These are phyloP conservation scores for Protomyctophum bolini DNA, from an alignment of 2,113 vertebrate genomes.

Conservation along the genomic window DNA sequence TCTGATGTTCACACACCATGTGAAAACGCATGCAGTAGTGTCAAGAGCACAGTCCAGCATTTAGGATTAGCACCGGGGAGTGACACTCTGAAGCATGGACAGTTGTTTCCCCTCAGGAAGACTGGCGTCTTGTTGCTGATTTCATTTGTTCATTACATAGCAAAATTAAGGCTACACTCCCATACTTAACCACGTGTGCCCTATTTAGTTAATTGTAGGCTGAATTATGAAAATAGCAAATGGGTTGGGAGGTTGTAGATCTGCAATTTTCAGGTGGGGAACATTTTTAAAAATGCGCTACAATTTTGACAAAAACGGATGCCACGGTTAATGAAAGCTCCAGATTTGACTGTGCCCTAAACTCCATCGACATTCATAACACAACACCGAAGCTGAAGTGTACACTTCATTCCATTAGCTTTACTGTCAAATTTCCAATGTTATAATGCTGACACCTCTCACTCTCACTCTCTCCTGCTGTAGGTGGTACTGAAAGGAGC, in stretches of 20 bases:
- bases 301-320: no score
- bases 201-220: no score
- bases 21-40: background rate
- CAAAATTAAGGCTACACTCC: no score
- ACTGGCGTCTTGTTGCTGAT: constrained; percentile 14
- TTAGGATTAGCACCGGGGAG: constrained; percentile 21
- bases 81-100: background rate
- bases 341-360: background rate
- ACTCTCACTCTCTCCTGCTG: constrained; percentile 3
- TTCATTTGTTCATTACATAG: background rate
- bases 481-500: constrained; percentile 84
- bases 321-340: no score
- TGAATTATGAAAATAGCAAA: no score
- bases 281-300: no score
- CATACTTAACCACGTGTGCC: background rate
- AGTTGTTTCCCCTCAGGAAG: constrained; percentile 26
- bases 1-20: background rate
- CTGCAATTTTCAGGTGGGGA: no score
- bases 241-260: no score
- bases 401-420: constrained; percentile 7
- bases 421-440: constrained; percentile 23
- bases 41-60: background rate
- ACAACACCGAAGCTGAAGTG: constrained; percentile 13
- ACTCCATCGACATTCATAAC: constrained; percentile 1
- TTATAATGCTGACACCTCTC: constrained; percentile 25